Conservation (phyloP, 92 coral and sea anemone species). For the Umimayanthus kanabou region DNA sequence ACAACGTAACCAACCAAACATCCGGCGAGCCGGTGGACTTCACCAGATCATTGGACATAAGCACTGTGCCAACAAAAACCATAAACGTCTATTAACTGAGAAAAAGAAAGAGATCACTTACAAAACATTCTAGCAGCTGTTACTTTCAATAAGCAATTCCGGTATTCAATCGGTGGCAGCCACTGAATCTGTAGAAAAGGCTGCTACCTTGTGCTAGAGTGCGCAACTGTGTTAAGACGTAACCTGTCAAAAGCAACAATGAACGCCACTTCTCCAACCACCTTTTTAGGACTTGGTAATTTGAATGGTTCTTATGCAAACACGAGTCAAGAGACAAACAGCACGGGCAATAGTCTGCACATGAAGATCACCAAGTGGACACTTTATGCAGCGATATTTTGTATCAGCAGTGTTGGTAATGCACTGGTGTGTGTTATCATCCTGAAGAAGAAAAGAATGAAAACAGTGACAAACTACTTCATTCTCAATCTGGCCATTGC, state of each 20-base stretch:
- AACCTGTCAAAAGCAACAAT: not conserved
- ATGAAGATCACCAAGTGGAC: constrained; percentile 59
- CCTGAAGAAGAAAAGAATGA: constrained; percentile 74
- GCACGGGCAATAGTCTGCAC: constrained; percentile 20
- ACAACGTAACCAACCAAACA: not conserved
- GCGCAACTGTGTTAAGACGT: no score
- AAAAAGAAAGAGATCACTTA: no score
- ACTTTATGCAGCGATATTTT: constrained; percentile 75
- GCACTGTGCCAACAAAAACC: not conserved
- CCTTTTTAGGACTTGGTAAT: not conserved
- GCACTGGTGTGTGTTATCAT: constrained; percentile 80
- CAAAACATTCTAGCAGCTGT: not conserved
- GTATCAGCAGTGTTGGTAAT: constrained; percentile 86
- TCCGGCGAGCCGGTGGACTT: not conserved
- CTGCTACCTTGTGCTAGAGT: not conserved
- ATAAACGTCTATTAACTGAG: not conserved
- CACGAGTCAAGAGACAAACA: constrained; percentile 3
- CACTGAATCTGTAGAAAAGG: not conserved
- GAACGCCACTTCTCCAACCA: not conserved
- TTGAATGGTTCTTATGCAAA: not conserved
- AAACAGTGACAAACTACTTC: constrained; percentile 94
- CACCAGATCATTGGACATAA: not conserved
- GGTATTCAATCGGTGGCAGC: not conserved
- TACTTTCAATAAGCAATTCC: not conserved
- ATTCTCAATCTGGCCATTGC: constrained; percentile 94